Conservation (phyloP, 2,888 invertebrate species). For the Apotomis betuletana region DNA sequence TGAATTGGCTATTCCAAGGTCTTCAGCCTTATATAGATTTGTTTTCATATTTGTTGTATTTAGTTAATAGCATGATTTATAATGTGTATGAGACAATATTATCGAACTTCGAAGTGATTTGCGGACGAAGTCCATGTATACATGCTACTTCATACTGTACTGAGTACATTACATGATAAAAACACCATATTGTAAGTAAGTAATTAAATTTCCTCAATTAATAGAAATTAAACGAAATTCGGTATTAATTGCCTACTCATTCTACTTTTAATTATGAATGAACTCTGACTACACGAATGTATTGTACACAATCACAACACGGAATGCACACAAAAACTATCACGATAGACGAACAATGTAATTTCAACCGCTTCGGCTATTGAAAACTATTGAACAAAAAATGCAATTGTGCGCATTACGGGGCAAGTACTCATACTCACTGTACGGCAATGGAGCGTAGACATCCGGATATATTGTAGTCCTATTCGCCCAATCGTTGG, state of each 20-base stretch:
- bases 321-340: slow-evolving; percentile 36
- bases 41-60: too few species aligned
- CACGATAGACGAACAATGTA: slow-evolving; percentile 32
- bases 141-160: too few species aligned
- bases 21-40: too few species aligned
- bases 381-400: slow-evolving; percentile 35
- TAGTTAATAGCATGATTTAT: too few species aligned
- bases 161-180: too few species aligned
- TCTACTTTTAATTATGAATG: slow-evolving; percentile 24
- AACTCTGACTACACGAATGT: slow-evolving; percentile 13
- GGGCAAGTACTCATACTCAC: slow-evolving; percentile 82
- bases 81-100: too few species aligned
- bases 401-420: slow-evolving; percentile 33
- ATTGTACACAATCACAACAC: slow-evolving; percentile 31
- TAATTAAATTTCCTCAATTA: too few species aligned
- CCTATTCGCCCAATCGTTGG: slow-evolving; percentile 74
- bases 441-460: slow-evolving; percentile 89
- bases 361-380: slow-evolving; percentile 22
- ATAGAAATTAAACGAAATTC: too few species aligned
- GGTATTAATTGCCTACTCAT: neutral
- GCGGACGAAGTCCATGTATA: too few species aligned
- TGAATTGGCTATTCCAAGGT: too few species aligned
- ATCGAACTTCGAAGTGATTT: too few species aligned
- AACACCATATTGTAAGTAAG: too few species aligned
- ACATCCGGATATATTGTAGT: slow-evolving; percentile 87